Percentiles rank a stretch among this genome's conserved stretches.
These are phyloP conservation scores for Drosophila arizonae DNA, from an alignment of 1,140 invertebrate genomes.

Conservation along the genomic window DNA sequence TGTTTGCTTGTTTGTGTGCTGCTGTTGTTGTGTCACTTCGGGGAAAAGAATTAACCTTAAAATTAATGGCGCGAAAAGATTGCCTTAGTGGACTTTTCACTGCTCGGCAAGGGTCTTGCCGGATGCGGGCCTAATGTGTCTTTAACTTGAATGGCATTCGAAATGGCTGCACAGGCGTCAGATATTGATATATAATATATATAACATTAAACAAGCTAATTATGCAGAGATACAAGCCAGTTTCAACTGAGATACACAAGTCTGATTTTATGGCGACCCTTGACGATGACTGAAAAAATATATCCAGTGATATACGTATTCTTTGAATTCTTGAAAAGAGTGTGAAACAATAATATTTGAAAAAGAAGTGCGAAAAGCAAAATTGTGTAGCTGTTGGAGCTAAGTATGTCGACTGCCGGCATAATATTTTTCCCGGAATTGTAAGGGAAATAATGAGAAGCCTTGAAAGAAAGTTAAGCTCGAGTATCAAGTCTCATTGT, in stretches of 20 bases:
- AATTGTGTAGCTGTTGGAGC: too few relatives aligned
- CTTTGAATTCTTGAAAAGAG: too few relatives aligned
- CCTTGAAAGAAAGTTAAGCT: too few relatives aligned
- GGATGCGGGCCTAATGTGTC: conserved; percentile 64
- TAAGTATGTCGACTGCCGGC: too few relatives aligned
- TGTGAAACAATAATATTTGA: too few relatives aligned
- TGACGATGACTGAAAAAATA: background rate
- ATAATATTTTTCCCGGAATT: too few relatives aligned
- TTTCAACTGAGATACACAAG: background rate
- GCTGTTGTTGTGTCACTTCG: conserved; percentile 36
- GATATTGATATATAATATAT: conserved; percentile 21
- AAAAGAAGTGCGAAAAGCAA: too few relatives aligned
- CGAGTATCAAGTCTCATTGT: too few relatives aligned
- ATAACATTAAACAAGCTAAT: conserved; percentile 20
- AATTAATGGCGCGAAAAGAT: conserved; percentile 76
- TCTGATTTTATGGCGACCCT: background rate
- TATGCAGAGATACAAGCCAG: conserved; percentile 8
- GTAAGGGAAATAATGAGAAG: too few relatives aligned
- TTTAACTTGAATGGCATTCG: conserved; percentile 71
- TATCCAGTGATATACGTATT: too few relatives aligned
- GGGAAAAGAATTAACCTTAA: conserved; percentile 75
- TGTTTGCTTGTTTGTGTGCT: too few relatives aligned
- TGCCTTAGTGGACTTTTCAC: conserved; percentile 8
- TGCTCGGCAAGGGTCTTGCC: background rate
- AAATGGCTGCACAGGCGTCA: conserved; percentile 30